phyloP scores from a whole-genome alignment of 2,113 vertebrate genomes.

The Poeciliopsis prolifica region DNA sequence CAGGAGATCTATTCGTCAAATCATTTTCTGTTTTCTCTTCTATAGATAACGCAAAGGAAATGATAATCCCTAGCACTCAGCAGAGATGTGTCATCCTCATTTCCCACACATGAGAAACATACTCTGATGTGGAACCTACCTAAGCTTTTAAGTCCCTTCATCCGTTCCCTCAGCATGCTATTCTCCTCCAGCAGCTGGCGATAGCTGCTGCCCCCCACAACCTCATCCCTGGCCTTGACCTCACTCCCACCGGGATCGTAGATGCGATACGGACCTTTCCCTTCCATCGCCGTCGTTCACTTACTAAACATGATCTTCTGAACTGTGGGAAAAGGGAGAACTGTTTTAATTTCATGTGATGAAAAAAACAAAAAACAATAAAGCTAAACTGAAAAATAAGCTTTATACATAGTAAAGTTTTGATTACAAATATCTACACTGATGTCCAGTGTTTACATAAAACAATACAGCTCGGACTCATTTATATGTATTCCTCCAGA shows the following conservation, averaged over 20 bases:
- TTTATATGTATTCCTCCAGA: neutral
- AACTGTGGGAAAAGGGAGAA: constrained; percentile 40
- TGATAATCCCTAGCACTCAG: neutral
- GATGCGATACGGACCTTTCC: constrained; percentile 94
- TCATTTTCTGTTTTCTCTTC: neutral
- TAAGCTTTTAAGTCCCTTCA: constrained; percentile 95
- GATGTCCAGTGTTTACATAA: neutral
- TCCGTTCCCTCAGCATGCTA: constrained; percentile 89
- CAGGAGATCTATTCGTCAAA: neutral
- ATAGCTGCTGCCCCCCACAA: constrained; percentile 78
- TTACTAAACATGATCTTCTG: constrained; percentile 72
- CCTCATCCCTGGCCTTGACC: constrained; percentile 79
- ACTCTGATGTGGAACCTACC: constrained; percentile 77
- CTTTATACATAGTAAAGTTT: neutral
- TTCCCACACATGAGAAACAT: constrained; percentile 6
- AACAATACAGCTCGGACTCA: neutral
- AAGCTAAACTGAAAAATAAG: neutral
- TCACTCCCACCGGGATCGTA: constrained; percentile 93
- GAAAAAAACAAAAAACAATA: neutral
- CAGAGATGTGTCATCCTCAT: neutral
- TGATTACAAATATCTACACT: neutral
- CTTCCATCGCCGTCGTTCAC: constrained; percentile 86
- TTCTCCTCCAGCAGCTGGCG: constrained; percentile 92
- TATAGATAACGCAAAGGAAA: neutral
- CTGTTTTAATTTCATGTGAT: neutral